Base-by-base conservation (phyloP, 2,888 invertebrate species). In the Dynastes grantii region DNA sequence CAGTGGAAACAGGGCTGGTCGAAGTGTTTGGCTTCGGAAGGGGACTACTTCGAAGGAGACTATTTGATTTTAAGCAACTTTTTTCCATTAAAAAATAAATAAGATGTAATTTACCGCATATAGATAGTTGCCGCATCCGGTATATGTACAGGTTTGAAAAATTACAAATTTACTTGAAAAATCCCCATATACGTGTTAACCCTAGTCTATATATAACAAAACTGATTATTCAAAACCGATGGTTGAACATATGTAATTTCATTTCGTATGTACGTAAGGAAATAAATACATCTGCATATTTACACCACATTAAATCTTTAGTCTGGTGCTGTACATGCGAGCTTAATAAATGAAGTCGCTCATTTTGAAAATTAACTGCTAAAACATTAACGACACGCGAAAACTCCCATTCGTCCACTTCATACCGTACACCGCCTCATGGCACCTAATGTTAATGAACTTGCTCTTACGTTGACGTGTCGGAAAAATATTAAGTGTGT, bases 351-450 rank as follows among this genome's bases (percentile, higher is more conserved):
- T 64, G 37, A 64, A 64, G 32, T 64, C 37, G 11, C 13, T 64
- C 37, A 64, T 64, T 64, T 29, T 64, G 64, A 37, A 37, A 64
- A 64, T 64, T 29, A 64, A 64, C 64, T 32, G 8, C n/a, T 29
- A 29, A 37, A 64, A 64, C 29, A 64, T 64, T 64, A 64, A 11
- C 63, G 5, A 63, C 37, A 64, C 64, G 64, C 64, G 64, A 64
- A 64, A 64, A 64, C 37, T 29, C 29, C 64, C 2, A 8, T 8
- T 45, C 37, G 1, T 37, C 37, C 4, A 37, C 37, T 6, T 37
- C 37, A 37, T 37, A 45, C 45, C 11, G 45, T 45, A 45, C 8
- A 45, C 45, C 45, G 45, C 11, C 2, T 11, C 32, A 37, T 27
- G 3, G 63, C 3, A 49, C 13, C 0, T 29, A 53, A 32, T 53